Base-by-base conservation (phyloP, 2,113 vertebrate genomes). In the Morone saxatilis region DNA sequence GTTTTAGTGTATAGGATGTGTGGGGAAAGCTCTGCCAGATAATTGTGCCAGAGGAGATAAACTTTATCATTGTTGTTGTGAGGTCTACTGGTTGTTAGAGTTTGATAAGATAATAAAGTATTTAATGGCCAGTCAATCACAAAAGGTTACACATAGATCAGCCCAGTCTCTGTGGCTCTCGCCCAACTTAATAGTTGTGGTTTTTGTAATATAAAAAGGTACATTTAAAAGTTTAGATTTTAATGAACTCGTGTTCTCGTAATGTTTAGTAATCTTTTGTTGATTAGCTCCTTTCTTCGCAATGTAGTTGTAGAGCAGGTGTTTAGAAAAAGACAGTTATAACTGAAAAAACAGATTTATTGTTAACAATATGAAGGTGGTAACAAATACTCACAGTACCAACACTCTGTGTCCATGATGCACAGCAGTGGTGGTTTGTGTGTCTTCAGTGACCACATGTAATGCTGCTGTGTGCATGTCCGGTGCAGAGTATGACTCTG, bases 401-500 rank as follows among this genome's bases (percentile, higher is more conserved):
- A 75, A 20, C 56, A 65, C 14, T 14, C 12, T 73, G 25, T 17
- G 47, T 12, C 57, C 20, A 53, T 56, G 25, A 68, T 57, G 31
- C 36, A 59, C 60, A 31, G 20, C 59, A 17, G 25, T 22, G 54
- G 13, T 63, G 56, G 31, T 20, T 2, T 31, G 41, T 41, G 53
- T 59, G 48, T 56, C 63, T 14, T 40, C 50, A 66, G 25, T 62
- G 60, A 63, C 57, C 69, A 38, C 68, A 87, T 31, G 31, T 31
- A 76, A 73, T 78, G 51, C 9, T 31, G 31, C 31, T 31, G 41
- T 71, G 14, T 65, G 40, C 22, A 45, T 45, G 57, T 65, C 43
- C 43, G 22, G 1, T 51, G 47, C 68, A 61, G 78, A 61, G 56
- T 31, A 38, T 60, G 79, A 11, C 72, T 76, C 40, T 81, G 82